Evolutionary conservation across 2,888 invertebrate species (phyloP).

Genomic region (Mimumesa dahlbomi): DNA sequence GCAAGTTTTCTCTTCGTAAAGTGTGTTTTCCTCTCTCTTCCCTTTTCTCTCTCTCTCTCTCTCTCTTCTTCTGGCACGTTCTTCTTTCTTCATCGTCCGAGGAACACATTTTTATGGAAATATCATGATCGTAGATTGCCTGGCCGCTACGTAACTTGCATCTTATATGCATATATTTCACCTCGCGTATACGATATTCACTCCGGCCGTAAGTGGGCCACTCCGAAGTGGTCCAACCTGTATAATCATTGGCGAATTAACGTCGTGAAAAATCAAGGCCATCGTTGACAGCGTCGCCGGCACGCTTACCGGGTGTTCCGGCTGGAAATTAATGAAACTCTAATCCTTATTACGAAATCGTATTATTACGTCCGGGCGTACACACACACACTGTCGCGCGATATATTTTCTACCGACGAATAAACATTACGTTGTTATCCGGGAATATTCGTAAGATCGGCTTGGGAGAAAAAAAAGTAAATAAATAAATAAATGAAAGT

Average conservation of each 20-base stretch:
- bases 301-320: neutral
- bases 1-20: conserved; percentile 8
- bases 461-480: no score
- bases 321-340: no score
- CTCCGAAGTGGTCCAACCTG: conserved; percentile 38
- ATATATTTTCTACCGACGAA: no score
- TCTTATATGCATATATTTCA: conserved; percentile 23
- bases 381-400: no score
- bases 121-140: conserved; percentile 27
- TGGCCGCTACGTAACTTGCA: conserved; percentile 8
- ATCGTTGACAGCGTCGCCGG: conserved; percentile 29
- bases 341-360: no score
- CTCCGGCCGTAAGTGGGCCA: conserved; percentile 42
- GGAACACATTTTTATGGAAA: conserved; percentile 28
- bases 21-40: conserved; percentile 14
- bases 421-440: no score
- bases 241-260: conserved; percentile 50
- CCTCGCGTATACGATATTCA: neutral
- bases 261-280: conserved; percentile 48
- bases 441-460: no score
- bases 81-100: neutral
- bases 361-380: no score
- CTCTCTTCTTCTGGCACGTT: no score
- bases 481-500: no score
- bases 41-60: no score